Evolutionary conservation across 2,113 vertebrate genomes (phyloP).

Genomic region (Caretta caretta): DNA sequence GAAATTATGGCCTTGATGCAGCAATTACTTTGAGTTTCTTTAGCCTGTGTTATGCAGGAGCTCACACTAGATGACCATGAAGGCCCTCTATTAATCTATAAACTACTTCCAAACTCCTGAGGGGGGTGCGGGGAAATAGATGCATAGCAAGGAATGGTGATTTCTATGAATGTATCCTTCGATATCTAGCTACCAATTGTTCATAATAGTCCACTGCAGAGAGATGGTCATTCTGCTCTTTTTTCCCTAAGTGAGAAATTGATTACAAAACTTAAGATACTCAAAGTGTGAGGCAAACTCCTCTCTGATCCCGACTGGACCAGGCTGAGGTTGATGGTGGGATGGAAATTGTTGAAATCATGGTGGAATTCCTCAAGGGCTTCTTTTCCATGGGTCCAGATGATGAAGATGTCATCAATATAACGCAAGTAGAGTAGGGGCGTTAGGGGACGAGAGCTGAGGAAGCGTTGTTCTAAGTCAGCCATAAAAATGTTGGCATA

Average conservation of each 20-base stretch:
- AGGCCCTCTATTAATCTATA: slow-evolving; percentile 64
- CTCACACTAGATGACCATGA: slow-evolving; percentile 42
- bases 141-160: slow-evolving; percentile 47
- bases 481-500: no score
- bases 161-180: slow-evolving; percentile 47
- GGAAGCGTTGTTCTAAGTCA: no score
- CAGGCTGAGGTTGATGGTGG: no score
- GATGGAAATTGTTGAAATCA: no score
- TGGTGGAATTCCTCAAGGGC: no score
- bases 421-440: no score
- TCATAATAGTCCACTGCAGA: background rate
- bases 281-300: background rate
- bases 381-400: no score
- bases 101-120: slow-evolving; percentile 28
- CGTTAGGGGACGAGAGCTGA: no score
- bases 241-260: background rate
- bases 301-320: slow-evolving; percentile 1
- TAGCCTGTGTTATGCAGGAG: slow-evolving; percentile 58
- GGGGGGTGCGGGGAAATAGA: slow-evolving; percentile 28
- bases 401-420: no score
- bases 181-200: background rate
- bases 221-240: slow-evolving; percentile 1
- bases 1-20: slow-evolving; percentile 45
- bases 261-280: slow-evolving; percentile 45
- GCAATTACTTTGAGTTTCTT: slow-evolving; percentile 59